Conservation (phyloP, 1,140 invertebrate species). For the Hylaeus anthracinus region DNA sequence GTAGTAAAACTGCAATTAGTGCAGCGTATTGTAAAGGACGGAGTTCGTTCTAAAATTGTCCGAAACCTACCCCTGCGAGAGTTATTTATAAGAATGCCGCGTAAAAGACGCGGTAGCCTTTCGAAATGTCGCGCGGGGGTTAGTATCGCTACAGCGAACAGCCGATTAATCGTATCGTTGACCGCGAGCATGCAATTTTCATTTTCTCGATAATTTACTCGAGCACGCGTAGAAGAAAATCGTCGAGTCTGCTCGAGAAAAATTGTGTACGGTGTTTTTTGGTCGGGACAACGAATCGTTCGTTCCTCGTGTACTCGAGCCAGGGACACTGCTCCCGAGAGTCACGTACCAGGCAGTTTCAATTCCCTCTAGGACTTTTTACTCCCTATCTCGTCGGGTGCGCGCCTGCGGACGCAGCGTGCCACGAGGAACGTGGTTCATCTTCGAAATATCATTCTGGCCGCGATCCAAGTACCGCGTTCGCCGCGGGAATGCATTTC, state of each 20-base stretch:
- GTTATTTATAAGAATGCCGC: too few relatives aligned
- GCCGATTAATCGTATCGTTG: too few relatives aligned
- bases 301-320: slow-evolving; percentile 45
- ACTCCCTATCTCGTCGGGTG: background rate
- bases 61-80: too few relatives aligned
- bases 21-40: too few relatives aligned
- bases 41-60: too few relatives aligned
- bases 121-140: too few relatives aligned
- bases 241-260: background rate
- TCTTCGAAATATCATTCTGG: slow-evolving; percentile 55
- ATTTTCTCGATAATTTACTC: too few relatives aligned
- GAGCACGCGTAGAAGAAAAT: too few relatives aligned
- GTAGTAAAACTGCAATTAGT: too few relatives aligned
- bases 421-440: slow-evolving; percentile 7
- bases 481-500: slow-evolving; percentile 18
- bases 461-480: slow-evolving; percentile 35
- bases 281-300: slow-evolving; percentile 37
- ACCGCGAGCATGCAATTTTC: too few relatives aligned
- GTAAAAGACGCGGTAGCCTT: too few relatives aligned
- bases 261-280: slow-evolving; percentile 22
- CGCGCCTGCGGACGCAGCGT: background rate
- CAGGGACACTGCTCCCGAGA: background rate
- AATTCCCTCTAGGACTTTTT: slow-evolving; percentile 18
- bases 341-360: slow-evolving; percentile 41
- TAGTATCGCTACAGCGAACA: too few relatives aligned